Evolutionary conservation across 2,888 invertebrate species (phyloP).

Genomic region (Oscheius myriophilus): DNA sequence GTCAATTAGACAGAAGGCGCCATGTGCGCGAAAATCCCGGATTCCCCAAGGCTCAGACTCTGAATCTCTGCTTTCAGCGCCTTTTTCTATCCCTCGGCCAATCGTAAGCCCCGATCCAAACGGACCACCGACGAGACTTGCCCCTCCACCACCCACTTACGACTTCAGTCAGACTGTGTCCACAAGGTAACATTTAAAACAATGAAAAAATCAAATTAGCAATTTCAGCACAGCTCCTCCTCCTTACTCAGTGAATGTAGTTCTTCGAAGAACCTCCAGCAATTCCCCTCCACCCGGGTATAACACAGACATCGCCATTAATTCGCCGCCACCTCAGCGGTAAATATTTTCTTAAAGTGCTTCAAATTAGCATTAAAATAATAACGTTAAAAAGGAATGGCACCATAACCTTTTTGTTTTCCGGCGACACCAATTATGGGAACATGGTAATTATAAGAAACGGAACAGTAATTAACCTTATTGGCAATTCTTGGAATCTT

Average conservation of each 20-base stretch:
- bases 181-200: background rate
- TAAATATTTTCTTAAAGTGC: background rate
- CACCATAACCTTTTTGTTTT: no score
- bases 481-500: background rate
- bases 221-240: constrained; percentile 29
- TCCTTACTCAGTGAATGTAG: constrained; percentile 22
- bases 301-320: constrained; percentile 14
- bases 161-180: constrained; percentile 20
- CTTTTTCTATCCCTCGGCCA: constrained; percentile 22
- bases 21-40: background rate
- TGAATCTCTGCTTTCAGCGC: constrained; percentile 18
- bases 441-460: background rate
- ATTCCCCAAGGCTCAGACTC: background rate
- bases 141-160: constrained; percentile 30
- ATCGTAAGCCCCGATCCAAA: constrained; percentile 21
- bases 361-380: no score
- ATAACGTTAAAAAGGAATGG: no score
- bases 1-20: constrained; percentile 17
- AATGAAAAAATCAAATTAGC: background rate
- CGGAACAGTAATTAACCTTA: no score
- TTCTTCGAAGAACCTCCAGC: constrained; percentile 19
- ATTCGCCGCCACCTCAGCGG: constrained; percentile 19
- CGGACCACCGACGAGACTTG: constrained; percentile 23
- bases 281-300: constrained; percentile 28
- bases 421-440: background rate